Evolutionary conservation across 2,888 invertebrate genomes (phyloP), one percentile per base, ranked within the genome.

Genomic region (Ormyrus pomaceus): DNA sequence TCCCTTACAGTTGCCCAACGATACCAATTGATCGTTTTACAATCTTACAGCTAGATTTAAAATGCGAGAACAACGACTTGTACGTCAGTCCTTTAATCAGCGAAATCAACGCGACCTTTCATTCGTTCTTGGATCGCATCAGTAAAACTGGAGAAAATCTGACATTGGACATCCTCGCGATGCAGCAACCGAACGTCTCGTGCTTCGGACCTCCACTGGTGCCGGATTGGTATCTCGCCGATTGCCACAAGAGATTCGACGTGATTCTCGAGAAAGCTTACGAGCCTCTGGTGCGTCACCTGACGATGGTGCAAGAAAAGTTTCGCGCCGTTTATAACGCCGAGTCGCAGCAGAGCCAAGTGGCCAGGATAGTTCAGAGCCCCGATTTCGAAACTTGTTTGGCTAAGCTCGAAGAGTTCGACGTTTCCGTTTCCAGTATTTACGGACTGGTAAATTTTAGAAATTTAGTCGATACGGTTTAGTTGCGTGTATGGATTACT

Each of bases 261-360:
- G 83, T 87, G 0, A 92, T 93, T 81, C 89, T 95, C 48, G 87
- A 92, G 7, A 83, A 85, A 13, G 92, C 94, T 0, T 95, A 93
- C 85, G 84, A 89, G 59, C 94, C 94, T 0, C 88, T 95, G 7
- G 88, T 91, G 34, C 86, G 91, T 11, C 95, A 95, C 87, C 88
- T 94, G 13, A 87, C 91, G 0, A 84, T 86, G 1, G 91, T 95
- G 78, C 92, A 93, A 58, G 82, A 89, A 9, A 92, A 93, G 84
- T 95, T 94, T 85, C 88, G 90, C 46, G 92, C 92, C 84, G 88
- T 95, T 3, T 94, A 93, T 80, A 92, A 93, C 34, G 83, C 87
- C 13, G 88, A 92, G 53, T 92, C 93, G 0, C 92, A 91, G 79
- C 87, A 87, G 4, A 91, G 92, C 51, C 86, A 94, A 0, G 85